Base-by-base conservation (phyloP, 2,888 invertebrate genomes). In the Pseudococcus jackbeardsleyi region DNA sequence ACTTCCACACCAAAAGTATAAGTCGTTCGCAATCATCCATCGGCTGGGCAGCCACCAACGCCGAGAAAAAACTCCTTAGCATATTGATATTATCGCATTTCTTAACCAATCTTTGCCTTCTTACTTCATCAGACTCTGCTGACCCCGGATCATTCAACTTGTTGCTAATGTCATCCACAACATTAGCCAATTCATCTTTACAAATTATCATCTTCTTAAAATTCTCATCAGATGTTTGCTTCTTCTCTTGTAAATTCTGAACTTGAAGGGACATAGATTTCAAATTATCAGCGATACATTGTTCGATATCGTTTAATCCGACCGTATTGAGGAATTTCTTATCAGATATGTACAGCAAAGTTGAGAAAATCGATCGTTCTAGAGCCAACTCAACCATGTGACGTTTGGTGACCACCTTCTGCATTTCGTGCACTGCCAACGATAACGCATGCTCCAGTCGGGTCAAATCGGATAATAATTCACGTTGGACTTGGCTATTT, bases 341-440 rank as follows among this genome's bases (percentile, higher is more conserved):
- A 46, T 42, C 19, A 9, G 46, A 8, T 42, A 82, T 9, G 19
- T 19, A 82, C 8, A 82, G 2, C 17, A 82, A 46, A 8, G 79
- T 82, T 19, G 79, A 82, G 5, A 82, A 46, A 12, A 82, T 82
- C 19, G 79, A 82, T 46, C 46, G 22, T 82, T 82, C 79, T 4
- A 82, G 11, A 17, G 46, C 46, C 46, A 82, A 19, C 46, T 82
- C 19, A 4, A 46, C n/a, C 19, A 82, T 82, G 42, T 82, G 42
- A 82, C 79, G 79, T 82, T 82, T 82, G 12, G 79, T 46, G 9
- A 82, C 42, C 19, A 12, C 19, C 46, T 82, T 82, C 19, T 82
- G 79, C 46, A 82, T 19, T 19, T 82, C 79, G 79, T 82, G 79
- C 0, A 82, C 79, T 8, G 79, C 79, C 11, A 82, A 17, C 19